A percentile compares a stretch with the other conserved stretches of the same genome.
Conservation (phyloP, 2,888 invertebrate genomes). For the Yponomeuta cagnagella region DNA sequence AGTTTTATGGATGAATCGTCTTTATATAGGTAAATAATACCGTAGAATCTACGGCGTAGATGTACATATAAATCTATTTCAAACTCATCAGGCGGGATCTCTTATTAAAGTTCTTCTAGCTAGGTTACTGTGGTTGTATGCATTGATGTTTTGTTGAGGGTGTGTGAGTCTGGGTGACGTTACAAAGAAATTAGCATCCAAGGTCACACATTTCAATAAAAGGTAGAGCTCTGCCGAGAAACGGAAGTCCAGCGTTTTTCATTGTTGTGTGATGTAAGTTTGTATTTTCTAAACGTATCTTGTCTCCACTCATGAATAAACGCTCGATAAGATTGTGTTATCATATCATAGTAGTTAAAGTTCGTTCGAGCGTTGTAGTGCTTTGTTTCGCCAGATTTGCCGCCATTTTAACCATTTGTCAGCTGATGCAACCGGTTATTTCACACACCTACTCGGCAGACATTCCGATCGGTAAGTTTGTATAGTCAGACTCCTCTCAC, state of each 20-base stretch:
- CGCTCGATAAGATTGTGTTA: constrained; percentile 4
- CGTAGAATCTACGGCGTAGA: too few relatives aligned
- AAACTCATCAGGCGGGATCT: too few relatives aligned
- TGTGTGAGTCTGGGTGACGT: too few relatives aligned
- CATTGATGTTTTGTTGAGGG: too few relatives aligned
- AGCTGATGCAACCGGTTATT: constrained; percentile 64
- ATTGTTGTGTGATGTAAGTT: neutral
- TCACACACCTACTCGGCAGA: constrained; percentile 35
- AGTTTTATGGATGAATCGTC: too few relatives aligned
- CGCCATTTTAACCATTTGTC: constrained; percentile 23
- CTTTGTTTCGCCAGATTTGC: constrained; percentile 12
- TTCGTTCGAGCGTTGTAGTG: constrained; percentile 22
- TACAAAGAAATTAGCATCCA: neutral
- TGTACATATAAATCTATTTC: too few relatives aligned
- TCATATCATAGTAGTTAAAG: constrained; percentile 35
- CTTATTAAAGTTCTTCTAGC: too few relatives aligned
- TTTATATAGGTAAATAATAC: too few relatives aligned
- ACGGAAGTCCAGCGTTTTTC: neutral
- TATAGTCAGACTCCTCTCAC: constrained; percentile 21
- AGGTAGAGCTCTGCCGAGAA: neutral
- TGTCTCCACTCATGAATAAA: neutral
- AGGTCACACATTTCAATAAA: neutral
- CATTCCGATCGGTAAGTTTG: constrained; percentile 56
- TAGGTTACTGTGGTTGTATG: too few relatives aligned
- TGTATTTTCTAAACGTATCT: neutral